A percentile compares a stretch with the other conserved stretches of the same genome.
Conservation (phyloP, 2,797 vertebrate genomes). For the Mus minutoides region DNA sequence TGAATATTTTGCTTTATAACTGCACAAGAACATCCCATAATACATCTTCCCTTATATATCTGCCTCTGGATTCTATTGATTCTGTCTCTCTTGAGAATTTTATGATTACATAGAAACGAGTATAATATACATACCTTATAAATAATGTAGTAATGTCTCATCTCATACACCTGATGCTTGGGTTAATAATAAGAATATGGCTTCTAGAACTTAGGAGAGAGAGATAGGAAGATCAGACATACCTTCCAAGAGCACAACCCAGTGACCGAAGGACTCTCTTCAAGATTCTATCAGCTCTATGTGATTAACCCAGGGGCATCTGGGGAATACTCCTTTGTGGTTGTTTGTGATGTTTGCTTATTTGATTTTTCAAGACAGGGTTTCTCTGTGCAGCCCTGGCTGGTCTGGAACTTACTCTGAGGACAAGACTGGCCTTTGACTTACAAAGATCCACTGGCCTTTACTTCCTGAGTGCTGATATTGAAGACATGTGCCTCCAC, state of each 20-base stretch:
- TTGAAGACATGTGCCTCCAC: neutral
- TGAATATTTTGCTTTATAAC: neutral
- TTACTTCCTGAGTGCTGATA: neutral
- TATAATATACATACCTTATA: neutral
- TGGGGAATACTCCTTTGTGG: neutral
- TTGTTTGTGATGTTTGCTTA: neutral
- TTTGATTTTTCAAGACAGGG: neutral
- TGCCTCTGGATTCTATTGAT: neutral
- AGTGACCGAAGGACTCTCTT: neutral
- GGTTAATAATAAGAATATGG: neutral
- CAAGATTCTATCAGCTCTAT: neutral
- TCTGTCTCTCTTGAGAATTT: neutral
- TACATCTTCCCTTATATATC: neutral
- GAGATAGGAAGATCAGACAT: neutral
- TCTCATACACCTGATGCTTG: neutral
- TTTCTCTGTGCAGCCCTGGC: neutral
- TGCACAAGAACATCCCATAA: neutral
- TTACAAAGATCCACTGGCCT: neutral
- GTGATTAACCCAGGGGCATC: too few relatives aligned
- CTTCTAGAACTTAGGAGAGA: neutral
- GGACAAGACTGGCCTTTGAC: neutral
- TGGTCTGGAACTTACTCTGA: neutral
- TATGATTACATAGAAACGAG: neutral
- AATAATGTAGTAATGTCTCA: neutral
- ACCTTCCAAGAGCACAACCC: neutral